Evolutionary conservation across 2,888 invertebrate species (phyloP).

Genomic region (Galerucella calmariensis): DNA sequence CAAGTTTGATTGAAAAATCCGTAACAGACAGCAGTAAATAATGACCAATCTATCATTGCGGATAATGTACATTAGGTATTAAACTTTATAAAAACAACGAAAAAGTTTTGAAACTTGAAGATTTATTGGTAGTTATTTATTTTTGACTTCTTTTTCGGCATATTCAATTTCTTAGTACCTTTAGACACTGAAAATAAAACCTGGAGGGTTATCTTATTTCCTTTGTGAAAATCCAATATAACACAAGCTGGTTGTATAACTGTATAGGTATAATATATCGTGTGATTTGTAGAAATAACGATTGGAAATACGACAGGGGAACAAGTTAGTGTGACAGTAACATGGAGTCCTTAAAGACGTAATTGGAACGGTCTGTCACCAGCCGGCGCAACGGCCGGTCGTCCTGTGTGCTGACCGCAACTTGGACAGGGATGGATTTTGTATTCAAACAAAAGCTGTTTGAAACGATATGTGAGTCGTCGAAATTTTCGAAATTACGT

Average conservation of each 20-base stretch:
- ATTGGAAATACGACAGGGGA: constrained; percentile 14
- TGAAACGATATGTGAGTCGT: not conserved
- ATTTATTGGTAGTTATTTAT: too few relatives aligned
- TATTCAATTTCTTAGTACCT: too few relatives aligned
- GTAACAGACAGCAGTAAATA: too few relatives aligned
- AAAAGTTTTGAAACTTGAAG: too few relatives aligned
- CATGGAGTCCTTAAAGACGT: constrained; percentile 18
- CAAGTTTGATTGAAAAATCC: too few relatives aligned
- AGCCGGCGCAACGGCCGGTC: not conserved
- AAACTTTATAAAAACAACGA: too few relatives aligned
- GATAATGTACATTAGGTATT: too few relatives aligned
- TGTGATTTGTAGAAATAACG: constrained; percentile 13
- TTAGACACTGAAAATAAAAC: too few relatives aligned
- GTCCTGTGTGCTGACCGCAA: constrained; percentile 3
- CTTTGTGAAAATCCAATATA: not conserved
- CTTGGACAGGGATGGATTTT: constrained; percentile 1
- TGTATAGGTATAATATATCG: not conserved
- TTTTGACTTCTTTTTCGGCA: too few relatives aligned
- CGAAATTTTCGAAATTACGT: not conserved
- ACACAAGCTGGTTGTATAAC: not conserved
- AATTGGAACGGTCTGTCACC: constrained; percentile 27
- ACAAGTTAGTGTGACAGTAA: constrained; percentile 26
- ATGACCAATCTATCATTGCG: too few relatives aligned
- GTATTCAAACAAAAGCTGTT: not conserved
- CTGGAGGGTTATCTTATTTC: not conserved